These are phyloP conservation scores for Suricata suricatta DNA, from an alignment of 2,113 vertebrate species.

Conservation along the genomic window DNA sequence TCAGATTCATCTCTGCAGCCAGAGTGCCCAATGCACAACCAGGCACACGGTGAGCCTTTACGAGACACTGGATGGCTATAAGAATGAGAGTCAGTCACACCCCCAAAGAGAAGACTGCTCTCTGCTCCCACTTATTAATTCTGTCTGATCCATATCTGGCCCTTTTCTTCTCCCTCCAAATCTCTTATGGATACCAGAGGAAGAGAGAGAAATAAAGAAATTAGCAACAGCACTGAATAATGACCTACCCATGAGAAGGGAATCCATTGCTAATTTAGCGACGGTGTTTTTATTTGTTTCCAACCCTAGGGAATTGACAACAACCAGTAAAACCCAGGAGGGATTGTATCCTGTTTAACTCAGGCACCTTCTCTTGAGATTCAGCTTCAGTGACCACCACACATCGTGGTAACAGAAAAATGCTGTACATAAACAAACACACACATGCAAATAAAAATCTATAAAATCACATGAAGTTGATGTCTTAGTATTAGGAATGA, in stretches of 20 bases:
- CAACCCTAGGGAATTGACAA: not conserved
- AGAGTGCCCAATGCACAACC: accelerated
- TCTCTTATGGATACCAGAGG: not conserved
- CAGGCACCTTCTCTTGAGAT: not conserved
- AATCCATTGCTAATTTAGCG: not conserved
- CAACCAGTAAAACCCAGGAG: not conserved
- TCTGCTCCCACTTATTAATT: not conserved
- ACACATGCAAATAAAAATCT: not conserved
- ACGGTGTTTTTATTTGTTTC: not conserved
- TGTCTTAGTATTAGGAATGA: not conserved
- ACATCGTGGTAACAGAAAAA: not conserved
- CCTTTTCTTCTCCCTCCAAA: not conserved
- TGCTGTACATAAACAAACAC: not conserved
- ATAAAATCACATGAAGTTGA: not conserved
- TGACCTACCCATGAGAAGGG: not conserved
- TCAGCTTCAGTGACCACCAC: not conserved
- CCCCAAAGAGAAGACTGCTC: no score
- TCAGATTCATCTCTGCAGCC: not conserved
- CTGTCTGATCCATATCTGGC: not conserved
- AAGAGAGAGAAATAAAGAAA: not conserved
- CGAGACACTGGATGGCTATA: not conserved
- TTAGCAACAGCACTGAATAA: not conserved
- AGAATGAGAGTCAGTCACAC: not conserved
- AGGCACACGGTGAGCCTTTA: not conserved
- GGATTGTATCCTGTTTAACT: not conserved